Conservation (phyloP, 2,888 invertebrate species). For the Hydrotaea cyrtoneurina region DNA sequence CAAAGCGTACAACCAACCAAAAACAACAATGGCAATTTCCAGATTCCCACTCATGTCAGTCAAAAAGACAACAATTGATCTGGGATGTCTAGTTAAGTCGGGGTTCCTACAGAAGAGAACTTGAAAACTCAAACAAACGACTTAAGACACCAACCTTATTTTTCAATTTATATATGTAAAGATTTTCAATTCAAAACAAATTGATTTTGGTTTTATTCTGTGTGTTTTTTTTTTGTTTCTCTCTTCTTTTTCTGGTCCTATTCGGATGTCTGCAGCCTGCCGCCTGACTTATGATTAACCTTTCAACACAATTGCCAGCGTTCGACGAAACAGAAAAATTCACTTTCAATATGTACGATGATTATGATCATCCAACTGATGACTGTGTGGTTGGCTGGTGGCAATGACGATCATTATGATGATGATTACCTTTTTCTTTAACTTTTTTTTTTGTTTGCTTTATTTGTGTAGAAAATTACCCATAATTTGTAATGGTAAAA, state of each 20-base stretch:
- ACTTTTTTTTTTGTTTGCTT: constrained; percentile 8
- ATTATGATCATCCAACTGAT: not conserved
- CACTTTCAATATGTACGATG: constrained; percentile 62
- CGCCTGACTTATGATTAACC: constrained; percentile 52
- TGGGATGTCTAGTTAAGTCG: too few relatives aligned
- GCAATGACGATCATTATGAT: not conserved
- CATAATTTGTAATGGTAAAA: constrained; percentile 65
- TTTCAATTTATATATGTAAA: too few relatives aligned
- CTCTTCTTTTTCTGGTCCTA: not conserved
- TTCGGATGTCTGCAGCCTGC: not conserved
- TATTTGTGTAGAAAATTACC: constrained; percentile 61
- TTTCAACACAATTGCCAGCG: constrained; percentile 69
- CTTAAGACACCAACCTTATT: constrained; percentile 33
- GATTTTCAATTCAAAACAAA: too few relatives aligned
- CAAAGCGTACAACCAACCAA: not conserved
- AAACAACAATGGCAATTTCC: not conserved
- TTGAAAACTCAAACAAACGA: constrained; percentile 6
- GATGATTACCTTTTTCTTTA: not conserved
- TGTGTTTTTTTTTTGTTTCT: constrained; percentile 2
- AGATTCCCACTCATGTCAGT: not conserved
- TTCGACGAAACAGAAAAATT: constrained; percentile 62
- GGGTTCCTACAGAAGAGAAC: too few relatives aligned
- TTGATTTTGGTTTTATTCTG: too few relatives aligned
- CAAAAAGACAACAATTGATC: too few relatives aligned
- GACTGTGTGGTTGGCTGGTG: not conserved